Percentiles rank a stretch among this genome's conserved stretches.
These are phyloP conservation scores for Otolemur garnettii DNA, from an alignment of 2,113 vertebrate species.

Conservation along the genomic window DNA sequence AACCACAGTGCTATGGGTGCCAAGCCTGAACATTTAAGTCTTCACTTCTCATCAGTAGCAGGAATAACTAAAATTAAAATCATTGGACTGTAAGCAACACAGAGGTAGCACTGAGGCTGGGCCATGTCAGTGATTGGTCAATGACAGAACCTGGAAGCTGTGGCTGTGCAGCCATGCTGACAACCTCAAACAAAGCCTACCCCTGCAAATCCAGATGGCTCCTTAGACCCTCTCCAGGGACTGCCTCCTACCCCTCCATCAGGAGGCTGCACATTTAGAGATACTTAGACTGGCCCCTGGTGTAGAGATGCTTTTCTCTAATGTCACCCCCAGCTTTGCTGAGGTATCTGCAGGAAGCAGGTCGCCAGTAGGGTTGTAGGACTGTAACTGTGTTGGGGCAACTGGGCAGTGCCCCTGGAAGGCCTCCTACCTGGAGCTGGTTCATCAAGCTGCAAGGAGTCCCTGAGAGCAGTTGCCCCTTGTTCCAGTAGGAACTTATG, in stretches of 20 bases:
- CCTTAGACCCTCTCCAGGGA: neutral
- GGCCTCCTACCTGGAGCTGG: too few relatives aligned
- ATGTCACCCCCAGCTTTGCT: neutral
- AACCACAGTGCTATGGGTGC: too few relatives aligned
- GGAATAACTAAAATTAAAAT: neutral
- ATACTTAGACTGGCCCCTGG: neutral
- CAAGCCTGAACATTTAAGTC: neutral
- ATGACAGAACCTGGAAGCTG: neutral
- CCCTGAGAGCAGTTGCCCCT: neutral
- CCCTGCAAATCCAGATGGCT: neutral
- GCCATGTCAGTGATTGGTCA: fast-evolving
- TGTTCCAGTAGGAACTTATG: neutral
- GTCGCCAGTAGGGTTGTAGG: neutral
- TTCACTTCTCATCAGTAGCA: neutral
- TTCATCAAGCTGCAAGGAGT: neutral
- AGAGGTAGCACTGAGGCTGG: neutral
- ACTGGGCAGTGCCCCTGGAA: neutral
- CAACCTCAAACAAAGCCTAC: neutral
- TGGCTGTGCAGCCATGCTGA: neutral
- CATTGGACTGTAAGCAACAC: neutral
- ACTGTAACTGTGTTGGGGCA: neutral
- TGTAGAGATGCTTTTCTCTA: neutral
- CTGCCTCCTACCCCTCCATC: neutral
- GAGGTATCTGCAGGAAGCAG: neutral
- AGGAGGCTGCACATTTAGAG: neutral